phyloP scores from a whole-genome alignment of 2,888 invertebrate genomes.

The Chymomyza caudatula region DNA sequence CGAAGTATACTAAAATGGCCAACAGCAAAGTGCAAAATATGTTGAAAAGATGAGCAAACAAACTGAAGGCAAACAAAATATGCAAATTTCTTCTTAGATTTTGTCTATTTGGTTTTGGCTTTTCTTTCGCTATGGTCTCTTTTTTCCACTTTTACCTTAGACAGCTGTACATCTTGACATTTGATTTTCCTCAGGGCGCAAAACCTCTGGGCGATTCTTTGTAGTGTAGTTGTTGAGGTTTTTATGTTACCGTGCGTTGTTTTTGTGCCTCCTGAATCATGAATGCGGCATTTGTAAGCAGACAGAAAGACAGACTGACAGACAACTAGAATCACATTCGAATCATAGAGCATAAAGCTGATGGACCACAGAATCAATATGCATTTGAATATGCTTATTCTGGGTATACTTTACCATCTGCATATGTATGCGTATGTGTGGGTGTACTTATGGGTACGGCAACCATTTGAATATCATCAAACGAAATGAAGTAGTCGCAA shows the following conservation, averaged over 20 bases:
- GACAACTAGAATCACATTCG: not conserved
- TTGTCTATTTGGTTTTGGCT: constrained; percentile 28
- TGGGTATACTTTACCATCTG: not conserved
- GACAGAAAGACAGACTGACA: constrained; percentile 7
- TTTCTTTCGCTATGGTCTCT: constrained; percentile 19
- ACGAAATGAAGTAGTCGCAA: constrained; percentile 16
- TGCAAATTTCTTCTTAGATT: constrained; percentile 51
- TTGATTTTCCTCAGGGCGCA: not conserved
- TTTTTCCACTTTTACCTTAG: not conserved
- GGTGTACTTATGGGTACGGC: not conserved
- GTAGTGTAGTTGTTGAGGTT: constrained; percentile 23
- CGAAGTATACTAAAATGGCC: constrained; percentile 23
- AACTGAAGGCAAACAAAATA: constrained; percentile 30
- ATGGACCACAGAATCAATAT: constrained; percentile 69
- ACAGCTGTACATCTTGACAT: not conserved
- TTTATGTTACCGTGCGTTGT: constrained; percentile 33
- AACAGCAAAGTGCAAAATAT: constrained; percentile 13
- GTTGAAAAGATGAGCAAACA: not conserved
- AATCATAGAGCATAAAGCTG: constrained; percentile 13
- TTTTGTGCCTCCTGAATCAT: constrained; percentile 41
- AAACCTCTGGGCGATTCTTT: not conserved
- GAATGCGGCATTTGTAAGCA: constrained; percentile 62
- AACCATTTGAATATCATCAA: constrained; percentile 12
- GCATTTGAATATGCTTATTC: constrained; percentile 57
- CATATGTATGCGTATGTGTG: not conserved